Conservation (phyloP, 2,797 vertebrate genomes). For the Lycodopsis pacificus region DNA sequence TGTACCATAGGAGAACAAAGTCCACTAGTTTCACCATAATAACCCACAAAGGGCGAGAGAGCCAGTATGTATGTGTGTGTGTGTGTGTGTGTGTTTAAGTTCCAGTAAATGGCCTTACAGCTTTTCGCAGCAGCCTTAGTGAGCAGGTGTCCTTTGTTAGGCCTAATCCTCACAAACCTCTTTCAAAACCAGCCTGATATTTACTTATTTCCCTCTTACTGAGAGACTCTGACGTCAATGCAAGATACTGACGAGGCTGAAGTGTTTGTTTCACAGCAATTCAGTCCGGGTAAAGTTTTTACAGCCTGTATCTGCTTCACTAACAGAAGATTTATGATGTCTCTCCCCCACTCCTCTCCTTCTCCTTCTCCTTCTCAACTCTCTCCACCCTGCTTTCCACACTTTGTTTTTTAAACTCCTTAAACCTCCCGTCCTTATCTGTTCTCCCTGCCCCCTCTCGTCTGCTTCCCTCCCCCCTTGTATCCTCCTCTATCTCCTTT, state of each 20-base stretch:
- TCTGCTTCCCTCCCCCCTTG: constrained; percentile 23
- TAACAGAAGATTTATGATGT: constrained; percentile 64
- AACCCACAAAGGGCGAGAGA: constrained; percentile 28
- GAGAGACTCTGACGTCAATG: constrained; percentile 70
- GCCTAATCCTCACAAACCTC: constrained; percentile 66
- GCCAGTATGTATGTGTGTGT: constrained; percentile 6
- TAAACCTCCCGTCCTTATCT: constrained; percentile 55
- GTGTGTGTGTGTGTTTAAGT: constrained; percentile 37
- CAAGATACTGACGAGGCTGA: constrained; percentile 41
- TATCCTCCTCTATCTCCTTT: constrained; percentile 39
- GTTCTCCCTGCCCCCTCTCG: constrained; percentile 18
- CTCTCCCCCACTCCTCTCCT: constrained; percentile 29
- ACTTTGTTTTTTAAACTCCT: neutral
- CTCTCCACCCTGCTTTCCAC: constrained; percentile 44
- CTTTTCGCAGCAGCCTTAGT: constrained; percentile 33
- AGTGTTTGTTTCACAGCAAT: constrained; percentile 62
- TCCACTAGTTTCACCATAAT: constrained; percentile 50
- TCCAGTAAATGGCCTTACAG: constrained; percentile 52
- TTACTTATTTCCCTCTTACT: constrained; percentile 63
- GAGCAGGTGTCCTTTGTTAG: constrained; percentile 75
- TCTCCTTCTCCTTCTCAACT: constrained; percentile 28
- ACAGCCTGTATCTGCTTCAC: constrained; percentile 62
- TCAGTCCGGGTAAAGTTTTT: constrained; percentile 57
- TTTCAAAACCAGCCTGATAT: constrained; percentile 61
- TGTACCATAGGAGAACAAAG: constrained; percentile 57